phyloP scores from a whole-genome alignment of 2,888 invertebrate genomes.

The Adelognathus sp. region DNA sequence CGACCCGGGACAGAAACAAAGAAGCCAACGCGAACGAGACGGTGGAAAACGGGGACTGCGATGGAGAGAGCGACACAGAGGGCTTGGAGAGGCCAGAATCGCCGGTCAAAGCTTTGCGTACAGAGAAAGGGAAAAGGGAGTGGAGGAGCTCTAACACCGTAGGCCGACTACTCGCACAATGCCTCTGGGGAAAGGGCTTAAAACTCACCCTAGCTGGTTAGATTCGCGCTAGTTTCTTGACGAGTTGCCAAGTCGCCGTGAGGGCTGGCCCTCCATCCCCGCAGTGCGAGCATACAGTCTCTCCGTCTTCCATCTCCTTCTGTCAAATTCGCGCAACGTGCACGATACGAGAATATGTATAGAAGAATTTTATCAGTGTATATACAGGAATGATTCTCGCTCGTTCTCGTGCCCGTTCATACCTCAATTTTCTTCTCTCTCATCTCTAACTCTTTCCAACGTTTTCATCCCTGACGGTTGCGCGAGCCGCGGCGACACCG shows the following conservation, averaged over 20 bases:
- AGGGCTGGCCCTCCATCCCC: slow-evolving; percentile 62
- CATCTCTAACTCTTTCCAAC: no score
- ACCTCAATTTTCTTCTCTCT: slow-evolving; percentile 23
- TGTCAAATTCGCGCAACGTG: slow-evolving; percentile 55
- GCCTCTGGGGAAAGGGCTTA: slow-evolving; percentile 48
- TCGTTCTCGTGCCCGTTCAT: neutral
- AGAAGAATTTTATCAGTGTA: slow-evolving; percentile 30
- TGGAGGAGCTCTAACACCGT: slow-evolving; percentile 26
- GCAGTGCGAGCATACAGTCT: neutral
- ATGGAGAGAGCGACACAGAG: slow-evolving; percentile 40
- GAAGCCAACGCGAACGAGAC: slow-evolving; percentile 65
- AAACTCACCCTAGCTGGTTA: slow-evolving; percentile 68
- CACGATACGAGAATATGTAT: slow-evolving; percentile 47
- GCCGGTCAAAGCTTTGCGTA: slow-evolving; percentile 19
- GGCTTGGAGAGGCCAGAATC: slow-evolving; percentile 1
- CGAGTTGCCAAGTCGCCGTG: slow-evolving; percentile 79
- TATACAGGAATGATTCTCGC: slow-evolving; percentile 12
- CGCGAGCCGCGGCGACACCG: slow-evolving; percentile 55
- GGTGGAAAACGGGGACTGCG: slow-evolving; percentile 63
- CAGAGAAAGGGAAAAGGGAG: slow-evolving; percentile 28
- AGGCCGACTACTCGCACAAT: slow-evolving; percentile 63
- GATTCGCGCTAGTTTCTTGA: slow-evolving; percentile 80
- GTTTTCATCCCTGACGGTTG: slow-evolving; percentile 47
- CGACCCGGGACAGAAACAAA: slow-evolving; percentile 69
- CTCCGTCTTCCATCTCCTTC: slow-evolving; percentile 50